phyloP scores from a whole-genome alignment of 2,797 vertebrate species.

The Botia kubotai region DNA sequence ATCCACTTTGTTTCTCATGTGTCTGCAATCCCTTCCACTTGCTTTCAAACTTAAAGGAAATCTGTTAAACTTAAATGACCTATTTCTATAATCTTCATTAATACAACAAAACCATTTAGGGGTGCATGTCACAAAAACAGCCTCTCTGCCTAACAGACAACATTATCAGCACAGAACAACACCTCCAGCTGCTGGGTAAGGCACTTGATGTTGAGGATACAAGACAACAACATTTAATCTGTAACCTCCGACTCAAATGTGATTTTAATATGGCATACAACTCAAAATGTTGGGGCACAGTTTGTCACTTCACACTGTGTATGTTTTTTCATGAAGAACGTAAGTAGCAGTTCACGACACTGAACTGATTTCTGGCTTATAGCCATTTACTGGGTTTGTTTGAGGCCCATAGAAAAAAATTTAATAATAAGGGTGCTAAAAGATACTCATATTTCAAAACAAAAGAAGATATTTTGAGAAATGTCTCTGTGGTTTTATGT shows the following conservation, averaged over 20 bases:
- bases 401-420: no score
- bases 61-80: neutral
- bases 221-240: constrained; percentile 56
- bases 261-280: constrained; percentile 70
- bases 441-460: neutral
- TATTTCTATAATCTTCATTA: neutral
- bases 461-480: no score
- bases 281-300: constrained; percentile 61
- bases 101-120: neutral
- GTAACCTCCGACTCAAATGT: constrained; percentile 53
- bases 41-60: no score
- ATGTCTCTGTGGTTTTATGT: no score
- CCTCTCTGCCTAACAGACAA: constrained; percentile 36
- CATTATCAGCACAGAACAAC: constrained; percentile 58
- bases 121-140: neutral
- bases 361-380: constrained; percentile 1
- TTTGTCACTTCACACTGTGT: neutral
- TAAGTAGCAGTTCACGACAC: neutral
- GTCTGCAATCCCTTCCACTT: no score
- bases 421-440: no score
- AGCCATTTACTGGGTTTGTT: neutral
- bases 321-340: neutral
- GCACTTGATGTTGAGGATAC: constrained; percentile 80
- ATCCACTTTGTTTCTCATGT: no score
- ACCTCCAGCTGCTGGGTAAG: constrained; percentile 75